A percentile compares a stretch with the other conserved stretches of the same genome.
Conservation (phyloP, 2,113 vertebrate species). For the Hydrolagus affinis region DNA sequence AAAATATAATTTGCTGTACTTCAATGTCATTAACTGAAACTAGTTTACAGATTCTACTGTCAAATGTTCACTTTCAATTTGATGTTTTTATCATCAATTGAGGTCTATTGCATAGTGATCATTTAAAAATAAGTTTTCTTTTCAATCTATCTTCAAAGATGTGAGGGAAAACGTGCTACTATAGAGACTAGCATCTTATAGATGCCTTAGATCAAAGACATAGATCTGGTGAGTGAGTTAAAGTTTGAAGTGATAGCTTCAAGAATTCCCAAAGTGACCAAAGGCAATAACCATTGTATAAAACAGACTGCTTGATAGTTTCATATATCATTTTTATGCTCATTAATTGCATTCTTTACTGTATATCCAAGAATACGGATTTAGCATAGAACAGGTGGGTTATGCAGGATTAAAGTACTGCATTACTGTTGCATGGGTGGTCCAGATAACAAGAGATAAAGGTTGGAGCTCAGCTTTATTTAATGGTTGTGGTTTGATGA, state of each 20-base stretch:
- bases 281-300: background rate
- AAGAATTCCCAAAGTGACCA: background rate
- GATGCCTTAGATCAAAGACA: too few relatives aligned
- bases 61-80: background rate
- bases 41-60: background rate
- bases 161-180: too few relatives aligned
- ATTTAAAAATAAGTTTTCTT: too few relatives aligned
- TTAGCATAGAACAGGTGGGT: background rate
- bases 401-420: background rate
- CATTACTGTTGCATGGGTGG: background rate
- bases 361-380: background rate
- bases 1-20: too few relatives aligned
- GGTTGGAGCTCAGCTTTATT: background rate
- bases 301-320: background rate
- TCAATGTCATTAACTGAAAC: background rate
- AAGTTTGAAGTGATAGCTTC: background rate
- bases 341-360: background rate
- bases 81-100: too few relatives aligned
- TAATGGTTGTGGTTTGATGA: slow-evolving; percentile 9
- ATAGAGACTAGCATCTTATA: too few relatives aligned
- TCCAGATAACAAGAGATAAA: slow-evolving; percentile 8
- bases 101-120: too few relatives aligned
- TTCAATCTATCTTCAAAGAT: too few relatives aligned
- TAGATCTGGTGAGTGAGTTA: background rate
- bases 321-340: background rate